Base-by-base conservation (phyloP, 2,113 vertebrate genomes). In the Mirza zaza region DNA sequence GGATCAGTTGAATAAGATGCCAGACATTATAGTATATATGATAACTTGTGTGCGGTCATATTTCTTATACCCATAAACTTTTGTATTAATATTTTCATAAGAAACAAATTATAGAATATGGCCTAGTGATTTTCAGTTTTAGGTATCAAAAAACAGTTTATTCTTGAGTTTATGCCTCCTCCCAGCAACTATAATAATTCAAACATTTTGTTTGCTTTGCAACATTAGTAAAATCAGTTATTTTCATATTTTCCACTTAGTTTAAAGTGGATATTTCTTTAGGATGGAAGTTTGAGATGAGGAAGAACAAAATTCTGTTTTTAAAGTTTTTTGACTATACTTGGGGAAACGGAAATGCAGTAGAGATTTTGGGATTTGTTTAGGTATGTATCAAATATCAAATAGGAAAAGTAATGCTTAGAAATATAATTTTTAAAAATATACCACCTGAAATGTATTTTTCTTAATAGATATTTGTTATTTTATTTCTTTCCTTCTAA, bases 151-250 rank as follows among this genome's bases (percentile, higher is more conserved):
- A 88, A 95, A 63, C 29, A 50, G 10, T 79, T 90, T 80, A 39
- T 87, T 92, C 18, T 2, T 93, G 3, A 76, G 73, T 79, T 67
- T 94, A 93, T 83, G n/a, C 6, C 17, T 36, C 18, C 2, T 34
- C 14, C 0, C 34, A 76, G 55, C 4, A 10, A 71, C 77, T 88
- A 2, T 2, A 88, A 12, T 89, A 91, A 94, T 80, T 75, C 14
- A 94, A 45, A 50, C 18, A 91, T 87, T 82, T 45, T 84, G 0
- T 57, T 92, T 96, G 48, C 7, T 32, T 75, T 79, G 71, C n/a
- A 71, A 61, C 89, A 90, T 87, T 91, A 52, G 5, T 92, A 80
- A 96, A 87, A 79, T 82, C n/a, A 63, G 71, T 90, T 73, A 68
- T 63, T 89, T 12, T 57, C 91, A 3, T 39, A 75, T 68, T 93